Base-by-base conservation (phyloP, 2,888 invertebrate genomes). In the Tetropium fuscum region DNA sequence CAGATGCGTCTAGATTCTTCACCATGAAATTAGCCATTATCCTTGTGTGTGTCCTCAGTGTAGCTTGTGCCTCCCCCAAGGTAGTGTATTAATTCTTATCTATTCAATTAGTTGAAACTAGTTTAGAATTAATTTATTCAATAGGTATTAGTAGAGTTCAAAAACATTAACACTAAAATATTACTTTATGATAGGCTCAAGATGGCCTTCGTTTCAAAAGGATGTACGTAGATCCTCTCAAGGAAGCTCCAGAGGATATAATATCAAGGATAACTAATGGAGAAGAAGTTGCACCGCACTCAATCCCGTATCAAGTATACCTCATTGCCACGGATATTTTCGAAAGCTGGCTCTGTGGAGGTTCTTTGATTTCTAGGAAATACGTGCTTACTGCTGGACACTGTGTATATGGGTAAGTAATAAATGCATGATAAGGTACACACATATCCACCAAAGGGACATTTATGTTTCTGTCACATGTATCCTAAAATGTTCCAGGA, bases 381-480 rank as follows among this genome's bases (percentile, higher is more conserved):
- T 57, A 53, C 16, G 65, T 68, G 6, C 40, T 68, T 6, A 68
- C 68, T 18, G 66, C 68, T 8, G 69, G 57, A n/a, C 66, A 67
- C 30, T 69, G 69, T 36, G 55, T 58, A 8, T 20, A 32, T 3
- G 63, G 53, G 66, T 66, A 53, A 43, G 61, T 56, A 47, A 6
- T 38, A 8, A 2, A 18, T n/a, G n/a, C n/a, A n/a, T n/a, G n/a
- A n/a, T n/a, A n/a, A n/a, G n/a, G n/a, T n/a, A n/a, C n/a, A n/a
- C n/a, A n/a, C n/a, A n/a, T n/a, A n/a, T n/a, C n/a, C n/a, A n/a
- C n/a, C n/a, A n/a, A n/a, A n/a, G n/a, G n/a, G n/a, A n/a, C n/a
- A n/a, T n/a, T n/a, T n/a, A n/a, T n/a, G n/a, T n/a, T n/a, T n/a
- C n/a, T n/a, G n/a, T n/a, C n/a, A n/a, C n/a, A n/a, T n/a, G n/a